Base-by-base conservation (phyloP, 2,113 vertebrate species). In the Trogon melanurus region DNA sequence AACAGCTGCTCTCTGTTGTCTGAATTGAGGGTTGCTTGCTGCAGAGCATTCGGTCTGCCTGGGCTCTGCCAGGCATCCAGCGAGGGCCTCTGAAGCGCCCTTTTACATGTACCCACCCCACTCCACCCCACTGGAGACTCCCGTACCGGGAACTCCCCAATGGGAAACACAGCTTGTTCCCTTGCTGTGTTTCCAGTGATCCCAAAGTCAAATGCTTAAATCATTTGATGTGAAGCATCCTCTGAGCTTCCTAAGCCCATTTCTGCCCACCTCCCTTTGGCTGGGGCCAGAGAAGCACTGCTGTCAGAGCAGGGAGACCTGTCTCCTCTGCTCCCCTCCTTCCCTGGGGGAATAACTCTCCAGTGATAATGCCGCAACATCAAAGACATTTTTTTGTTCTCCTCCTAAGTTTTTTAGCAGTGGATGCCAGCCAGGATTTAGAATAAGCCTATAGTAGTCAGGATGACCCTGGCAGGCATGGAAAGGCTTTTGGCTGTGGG, bases 181-280 rank as follows among this genome's bases (percentile, higher is more conserved):
- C 58, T n/a, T 4, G 0, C 0, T 11, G 71, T 60, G 20, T 47
- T 76, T 85, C 74, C 41, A 29, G 1, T 6, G 5, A 17, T 34
- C 10, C 14, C 15, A 6, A 38, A 61, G 50, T 20, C 58, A 50
- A 70, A 60, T 41, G 9, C 15, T 67, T 16, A 3, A 65, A 20
- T 22, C 1, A 5, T 61, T 54, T 13, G 56, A 20, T 38, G 50
- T 14, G 29, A 61, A 48, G 27, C 25, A 41, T 82, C 20, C 32
- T 2, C 25, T 23, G 23, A 29, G 66, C 21, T 54, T 36, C 44
- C 62, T 10, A 20, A 56, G 34, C 65, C 34, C 29, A 0, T 72
- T 56, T 48, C 20, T 91, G 57, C 32, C 34, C 60, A 12, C 4
- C 48, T 85, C 3, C 23, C 20, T 76, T 36, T 38, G n/a, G 9